Percentiles rank a stretch among this genome's conserved stretches.
These are phyloP conservation scores for Aythya baeri DNA, from an alignment of 2,113 vertebrate genomes.

Conservation along the genomic window DNA sequence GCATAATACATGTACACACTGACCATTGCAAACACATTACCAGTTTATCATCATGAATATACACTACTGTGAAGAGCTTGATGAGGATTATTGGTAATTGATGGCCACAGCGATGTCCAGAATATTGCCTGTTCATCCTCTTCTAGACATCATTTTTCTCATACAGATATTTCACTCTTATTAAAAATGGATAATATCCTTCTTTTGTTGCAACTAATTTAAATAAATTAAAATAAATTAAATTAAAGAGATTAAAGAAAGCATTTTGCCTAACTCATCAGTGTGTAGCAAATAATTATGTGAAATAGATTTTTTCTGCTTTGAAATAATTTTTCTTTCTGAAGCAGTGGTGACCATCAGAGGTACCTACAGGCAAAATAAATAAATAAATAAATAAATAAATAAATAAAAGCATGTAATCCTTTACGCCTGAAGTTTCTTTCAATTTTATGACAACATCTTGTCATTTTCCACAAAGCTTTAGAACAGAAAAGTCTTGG, in stretches of 20 bases:
- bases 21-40: neutral
- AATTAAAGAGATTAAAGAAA: neutral
- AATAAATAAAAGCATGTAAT: neutral
- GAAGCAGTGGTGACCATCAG: neutral
- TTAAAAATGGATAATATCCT: neutral
- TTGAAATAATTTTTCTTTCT: neutral
- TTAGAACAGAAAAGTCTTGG: neutral
- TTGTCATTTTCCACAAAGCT: slow-evolving; percentile 43
- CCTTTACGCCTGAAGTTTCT: neutral
- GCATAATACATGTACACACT: neutral
- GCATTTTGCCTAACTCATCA: neutral
- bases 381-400: neutral
- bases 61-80: neutral
- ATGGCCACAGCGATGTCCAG: neutral
- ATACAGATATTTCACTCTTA: neutral
- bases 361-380: neutral
- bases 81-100: neutral
- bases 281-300: neutral
- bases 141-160: neutral
- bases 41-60: neutral
- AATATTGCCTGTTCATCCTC: neutral
- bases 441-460: slow-evolving; percentile 19
- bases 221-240: no score
- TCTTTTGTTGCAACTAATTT: neutral
- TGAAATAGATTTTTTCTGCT: neutral